phyloP scores from a whole-genome alignment of 1,140 invertebrate species.

The Caligus rogercresseyi region DNA sequence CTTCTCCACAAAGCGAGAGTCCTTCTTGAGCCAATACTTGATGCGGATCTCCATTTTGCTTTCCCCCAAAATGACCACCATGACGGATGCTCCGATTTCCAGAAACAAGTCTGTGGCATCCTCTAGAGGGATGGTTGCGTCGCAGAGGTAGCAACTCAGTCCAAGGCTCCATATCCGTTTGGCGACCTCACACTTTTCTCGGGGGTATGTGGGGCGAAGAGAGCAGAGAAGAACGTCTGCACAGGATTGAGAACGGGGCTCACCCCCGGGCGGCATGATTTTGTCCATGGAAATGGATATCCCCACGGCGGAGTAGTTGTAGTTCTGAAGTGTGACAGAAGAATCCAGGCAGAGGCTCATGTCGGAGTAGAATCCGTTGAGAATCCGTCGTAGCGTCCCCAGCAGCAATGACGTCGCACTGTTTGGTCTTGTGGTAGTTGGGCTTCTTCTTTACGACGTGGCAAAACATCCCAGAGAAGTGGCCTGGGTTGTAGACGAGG shows the following conservation, averaged over 20 bases:
- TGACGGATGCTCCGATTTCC: constrained; percentile 3
- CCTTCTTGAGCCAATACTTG: not conserved
- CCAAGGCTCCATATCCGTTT: not conserved
- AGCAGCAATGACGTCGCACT: constrained; percentile 1
- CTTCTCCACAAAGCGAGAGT: constrained; percentile 2
- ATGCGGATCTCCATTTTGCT: not conserved
- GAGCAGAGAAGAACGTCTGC: not conserved
- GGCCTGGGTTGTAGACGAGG: constrained; percentile 6
- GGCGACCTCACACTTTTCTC: not conserved
- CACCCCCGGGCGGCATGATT: not conserved
- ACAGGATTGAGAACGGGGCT: not conserved
- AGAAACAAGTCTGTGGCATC: constrained; percentile 1
- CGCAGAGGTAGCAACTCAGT: not conserved
- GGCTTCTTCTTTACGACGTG: not conserved
- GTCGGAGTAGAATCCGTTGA: not conserved
- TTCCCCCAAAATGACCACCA: constrained; percentile 1
- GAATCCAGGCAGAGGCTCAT: not conserved
- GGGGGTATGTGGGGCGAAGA: not conserved
- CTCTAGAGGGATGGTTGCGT: not conserved
- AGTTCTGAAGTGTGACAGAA: not conserved
- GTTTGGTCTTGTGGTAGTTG: not conserved
- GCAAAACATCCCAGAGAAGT: constrained; percentile 12
- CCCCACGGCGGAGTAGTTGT: not conserved
- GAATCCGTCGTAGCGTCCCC: constrained; percentile 3
- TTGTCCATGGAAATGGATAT: constrained; percentile 12